Percentiles rank a stretch among this genome's conserved stretches.
phyloP scores from a whole-genome alignment of 2,888 invertebrate genomes.

The Salpingus planirostris region DNA sequence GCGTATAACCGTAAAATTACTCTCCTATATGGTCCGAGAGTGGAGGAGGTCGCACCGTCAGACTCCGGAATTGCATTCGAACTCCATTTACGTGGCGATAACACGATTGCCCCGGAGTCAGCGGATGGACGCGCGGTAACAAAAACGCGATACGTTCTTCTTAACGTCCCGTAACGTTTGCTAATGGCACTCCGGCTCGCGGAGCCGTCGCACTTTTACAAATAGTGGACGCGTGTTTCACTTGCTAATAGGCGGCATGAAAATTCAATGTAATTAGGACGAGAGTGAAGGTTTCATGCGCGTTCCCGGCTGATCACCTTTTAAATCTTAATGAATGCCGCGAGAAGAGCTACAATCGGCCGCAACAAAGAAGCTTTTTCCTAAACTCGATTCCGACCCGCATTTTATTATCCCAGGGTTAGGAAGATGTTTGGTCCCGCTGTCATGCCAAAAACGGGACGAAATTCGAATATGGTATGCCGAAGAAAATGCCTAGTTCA shows the following conservation, averaged over 20 bases:
- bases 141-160: conserved; percentile 19
- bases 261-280: conserved; percentile 25
- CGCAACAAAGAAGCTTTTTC: too few species aligned
- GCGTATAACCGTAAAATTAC: conserved; percentile 10
- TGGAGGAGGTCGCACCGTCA: conserved; percentile 8
- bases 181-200: conserved; percentile 26
- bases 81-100: conserved; percentile 15
- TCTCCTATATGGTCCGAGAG: conserved; percentile 6
- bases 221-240: conserved; percentile 22
- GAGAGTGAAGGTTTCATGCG: too few species aligned
- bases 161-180: conserved; percentile 29
- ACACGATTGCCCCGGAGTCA: conserved; percentile 21
- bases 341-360: too few species aligned
- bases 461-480: too few species aligned
- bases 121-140: conserved; percentile 17
- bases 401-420: too few species aligned
- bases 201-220: conserved; percentile 22
- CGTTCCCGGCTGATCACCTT: too few species aligned
- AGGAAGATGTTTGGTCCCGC: too few species aligned
- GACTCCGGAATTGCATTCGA: conserved; percentile 13
- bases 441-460: too few species aligned
- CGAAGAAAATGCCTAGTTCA: too few species aligned
- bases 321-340: too few species aligned
- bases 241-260: conserved; percentile 18
- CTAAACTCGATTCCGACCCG: too few species aligned